phyloP scores from a whole-genome alignment of 53 echinoderm and acorn worm genomes.

The Echinarachnius parma region DNA sequence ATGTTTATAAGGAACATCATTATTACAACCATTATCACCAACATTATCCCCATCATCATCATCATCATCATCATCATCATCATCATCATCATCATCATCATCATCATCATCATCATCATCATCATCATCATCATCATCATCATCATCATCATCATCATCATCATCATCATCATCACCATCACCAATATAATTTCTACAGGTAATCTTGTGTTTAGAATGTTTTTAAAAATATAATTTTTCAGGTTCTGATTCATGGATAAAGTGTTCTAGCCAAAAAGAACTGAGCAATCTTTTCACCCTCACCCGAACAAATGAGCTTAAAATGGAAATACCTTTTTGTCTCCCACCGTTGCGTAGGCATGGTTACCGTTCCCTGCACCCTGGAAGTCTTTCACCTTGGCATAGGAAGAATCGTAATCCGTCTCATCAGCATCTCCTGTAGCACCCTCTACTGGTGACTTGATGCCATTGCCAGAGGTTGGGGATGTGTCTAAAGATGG shows the following conservation, averaged over 20 bases:
- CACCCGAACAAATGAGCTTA: too few relatives aligned
- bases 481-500: too few relatives aligned
- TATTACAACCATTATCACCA: too few relatives aligned
- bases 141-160: conserved; percentile 5
- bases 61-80: conserved; percentile 36
- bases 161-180: background rate
- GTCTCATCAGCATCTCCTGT: conserved; percentile 10
- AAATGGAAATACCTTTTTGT: conserved; percentile 32
- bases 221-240: too few relatives aligned
- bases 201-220: too few relatives aligned
- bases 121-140: conserved; percentile 3
- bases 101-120: conserved; percentile 40
- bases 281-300: too few relatives aligned
- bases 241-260: too few relatives aligned
- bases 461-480: too few relatives aligned
- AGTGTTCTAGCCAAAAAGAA: too few relatives aligned
- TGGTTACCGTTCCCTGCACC: conserved; percentile 17
- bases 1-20: too few relatives aligned
- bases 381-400: conserved; percentile 44
- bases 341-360: conserved; percentile 44
- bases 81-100: conserved; percentile 40
- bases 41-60: too few relatives aligned
- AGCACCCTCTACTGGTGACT: background rate
- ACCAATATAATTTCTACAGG: too few relatives aligned
- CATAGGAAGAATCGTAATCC: conserved; percentile 52